Evolutionary conservation across 2,113 vertebrate species (phyloP), one percentile per base, ranked within the genome.

Genomic region (Globicephala melas): DNA sequence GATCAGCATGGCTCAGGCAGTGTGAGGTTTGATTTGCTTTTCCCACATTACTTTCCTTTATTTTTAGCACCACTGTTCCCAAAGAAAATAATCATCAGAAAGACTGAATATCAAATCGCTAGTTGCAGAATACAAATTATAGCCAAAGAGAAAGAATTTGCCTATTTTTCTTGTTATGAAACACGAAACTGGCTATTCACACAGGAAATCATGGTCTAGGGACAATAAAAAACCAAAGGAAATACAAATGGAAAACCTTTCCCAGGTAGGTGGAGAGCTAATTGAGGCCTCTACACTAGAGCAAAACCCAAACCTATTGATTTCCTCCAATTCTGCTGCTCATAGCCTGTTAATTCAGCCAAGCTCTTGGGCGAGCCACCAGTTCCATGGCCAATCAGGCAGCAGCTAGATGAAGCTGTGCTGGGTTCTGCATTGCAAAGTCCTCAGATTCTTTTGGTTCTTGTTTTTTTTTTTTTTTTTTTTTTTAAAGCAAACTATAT

Each of bases 51-150:
- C 6, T 96, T 97, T 41, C 53, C 70, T 60, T 17, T 97, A 96
- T 95, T 98, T 98, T 98, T 96, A 98, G 76, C 85, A 94, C 41
- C 85, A 21, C n/a, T 77, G 21, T 97, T 97, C 93, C 93, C 47
- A 60, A 94, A 85, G 47, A 68, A 98, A 88, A 92, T n/a, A 92
- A 97, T 98, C 90, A 98, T 55, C 47, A 11, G 3, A 83, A 83
- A 97, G 83, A 91, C 44, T 96, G 60, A 96, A 70, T 95, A 96
- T 62, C 0, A 20, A 96, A 97, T 96, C 63, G 1, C 18, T 80
- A 91, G 73, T 68, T 94, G 33, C 81, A 91, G 73, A 88, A 89
- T 89, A 68, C 63, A 97, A 96, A 95, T 83, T 74, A 80, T 44
- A 92, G 81, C 63, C 71, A 53, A 0, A 76, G 67, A 87, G 9